These are phyloP conservation scores for Cygnus buccinator DNA, from an alignment of 2,113 vertebrate species.

Conservation along the genomic window DNA sequence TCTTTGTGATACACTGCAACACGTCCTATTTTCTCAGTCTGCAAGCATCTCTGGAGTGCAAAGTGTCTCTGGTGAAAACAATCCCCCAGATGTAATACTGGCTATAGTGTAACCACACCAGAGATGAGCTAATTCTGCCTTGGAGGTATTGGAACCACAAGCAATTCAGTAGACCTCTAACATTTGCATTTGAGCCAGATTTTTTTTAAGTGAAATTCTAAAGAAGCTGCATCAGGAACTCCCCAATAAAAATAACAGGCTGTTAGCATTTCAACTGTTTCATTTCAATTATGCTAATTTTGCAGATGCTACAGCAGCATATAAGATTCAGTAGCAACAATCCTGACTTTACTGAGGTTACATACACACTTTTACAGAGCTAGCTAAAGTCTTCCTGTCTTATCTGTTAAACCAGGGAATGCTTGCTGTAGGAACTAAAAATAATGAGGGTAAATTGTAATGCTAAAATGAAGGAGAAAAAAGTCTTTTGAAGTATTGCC, in stretches of 20 bases:
- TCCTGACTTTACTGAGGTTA: not conserved
- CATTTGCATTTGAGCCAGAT: not conserved
- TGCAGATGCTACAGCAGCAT: not conserved
- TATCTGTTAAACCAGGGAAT: not conserved
- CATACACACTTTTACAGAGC: not conserved
- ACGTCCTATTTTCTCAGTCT: not conserved
- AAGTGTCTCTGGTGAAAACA: not conserved
- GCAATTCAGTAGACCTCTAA: not conserved
- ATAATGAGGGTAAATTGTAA: constrained; percentile 21
- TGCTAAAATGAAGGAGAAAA: constrained; percentile 16
- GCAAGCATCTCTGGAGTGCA: not conserved
- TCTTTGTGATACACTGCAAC: not conserved
- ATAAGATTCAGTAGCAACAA: not conserved
- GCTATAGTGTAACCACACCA: not conserved
- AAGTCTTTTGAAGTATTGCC: constrained; percentile 38
- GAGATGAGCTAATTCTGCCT: not conserved
- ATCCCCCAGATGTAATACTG: not conserved
- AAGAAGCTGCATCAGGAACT: not conserved
- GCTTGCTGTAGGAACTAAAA: constrained; percentile 26
- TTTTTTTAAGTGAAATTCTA: not conserved
- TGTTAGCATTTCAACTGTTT: not conserved
- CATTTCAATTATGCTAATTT: not conserved
- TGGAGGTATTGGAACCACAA: not conserved
- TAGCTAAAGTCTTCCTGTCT: not conserved
- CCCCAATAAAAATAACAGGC: not conserved